Evolutionary conservation across 1,140 invertebrate species (phyloP).

Genomic region (Lamellibrachia luymesi): DNA sequence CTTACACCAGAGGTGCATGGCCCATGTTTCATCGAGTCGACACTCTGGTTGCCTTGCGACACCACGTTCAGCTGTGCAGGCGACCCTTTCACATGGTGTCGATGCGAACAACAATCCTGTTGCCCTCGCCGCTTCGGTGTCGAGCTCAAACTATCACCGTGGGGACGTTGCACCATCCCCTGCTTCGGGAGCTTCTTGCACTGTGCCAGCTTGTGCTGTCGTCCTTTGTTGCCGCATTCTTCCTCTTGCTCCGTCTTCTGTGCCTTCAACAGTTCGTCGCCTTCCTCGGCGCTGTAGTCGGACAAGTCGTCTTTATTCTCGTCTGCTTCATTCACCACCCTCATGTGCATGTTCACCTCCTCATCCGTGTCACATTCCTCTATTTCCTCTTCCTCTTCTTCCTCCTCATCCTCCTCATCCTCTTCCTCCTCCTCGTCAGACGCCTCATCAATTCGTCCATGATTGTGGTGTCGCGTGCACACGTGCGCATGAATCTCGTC

Average conservation of each 20-base stretch:
- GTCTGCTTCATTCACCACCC: constrained; percentile 36
- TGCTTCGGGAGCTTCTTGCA: not conserved
- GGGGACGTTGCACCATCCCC: not conserved
- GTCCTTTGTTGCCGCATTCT: constrained; percentile 17
- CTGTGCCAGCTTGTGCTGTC: constrained; percentile 31
- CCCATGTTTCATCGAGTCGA: not conserved
- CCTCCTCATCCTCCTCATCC: constrained; percentile 49
- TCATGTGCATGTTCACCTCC: constrained; percentile 42
- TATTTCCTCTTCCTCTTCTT: constrained; percentile 40
- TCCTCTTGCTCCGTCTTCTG: constrained; percentile 19
- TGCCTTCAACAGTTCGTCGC: constrained; percentile 32
- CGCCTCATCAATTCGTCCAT: constrained; percentile 28
- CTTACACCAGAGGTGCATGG: not conserved
- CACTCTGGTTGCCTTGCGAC: not conserved
- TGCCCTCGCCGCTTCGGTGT: not conserved
- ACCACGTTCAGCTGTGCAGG: not conserved
- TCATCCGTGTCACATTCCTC: constrained; percentile 41
- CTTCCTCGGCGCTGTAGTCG: constrained; percentile 44
- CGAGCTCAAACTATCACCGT: not conserved
- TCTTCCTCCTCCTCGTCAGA: constrained; percentile 49
- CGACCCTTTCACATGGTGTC: not conserved
- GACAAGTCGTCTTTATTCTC: constrained; percentile 33
- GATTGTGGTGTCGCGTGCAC: constrained; percentile 2
- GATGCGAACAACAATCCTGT: not conserved
- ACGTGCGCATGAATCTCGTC: constrained; percentile 1